A percentile compares a stretch with the other conserved stretches of the same genome.
Conservation (phyloP, 2,888 invertebrate genomes). For the Tetragonisca angustula region DNA sequence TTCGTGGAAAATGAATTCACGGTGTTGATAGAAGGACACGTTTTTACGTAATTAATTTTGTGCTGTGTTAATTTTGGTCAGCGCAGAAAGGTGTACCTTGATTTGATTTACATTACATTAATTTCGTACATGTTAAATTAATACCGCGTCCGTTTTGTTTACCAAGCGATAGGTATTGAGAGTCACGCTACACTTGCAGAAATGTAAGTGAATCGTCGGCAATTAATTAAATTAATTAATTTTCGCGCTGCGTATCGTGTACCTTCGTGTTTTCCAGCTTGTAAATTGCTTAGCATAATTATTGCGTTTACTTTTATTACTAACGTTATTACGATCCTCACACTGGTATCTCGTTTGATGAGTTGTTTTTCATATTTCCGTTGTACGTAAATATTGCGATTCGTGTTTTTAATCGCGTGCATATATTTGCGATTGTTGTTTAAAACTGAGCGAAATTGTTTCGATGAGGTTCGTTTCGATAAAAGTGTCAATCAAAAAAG, state of each 20-base stretch:
- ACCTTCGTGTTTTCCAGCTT: neutral
- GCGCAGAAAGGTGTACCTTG: neutral
- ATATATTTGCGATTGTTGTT: neutral
- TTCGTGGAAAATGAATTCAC: too few species aligned
- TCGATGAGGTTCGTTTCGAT: neutral
- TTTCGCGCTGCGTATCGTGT: neutral
- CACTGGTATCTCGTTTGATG: neutral
- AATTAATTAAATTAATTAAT: slow-evolving; percentile 24
- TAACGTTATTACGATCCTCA: neutral
- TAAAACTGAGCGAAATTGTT: too few species aligned
- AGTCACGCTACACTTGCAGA: neutral
- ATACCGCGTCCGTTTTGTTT: neutral
- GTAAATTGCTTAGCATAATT: neutral
- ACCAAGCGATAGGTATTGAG: too few species aligned
- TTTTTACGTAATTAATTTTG: too few species aligned
- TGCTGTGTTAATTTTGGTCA: neutral
- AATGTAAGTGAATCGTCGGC: neutral
- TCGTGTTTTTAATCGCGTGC: too few species aligned
- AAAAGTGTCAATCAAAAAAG: neutral
- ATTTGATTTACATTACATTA: slow-evolving; percentile 8
- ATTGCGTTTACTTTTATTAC: neutral
- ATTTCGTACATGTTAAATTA: slow-evolving; percentile 8
- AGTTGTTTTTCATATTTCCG: neutral
- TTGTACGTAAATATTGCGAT: too few species aligned
- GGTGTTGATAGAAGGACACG: too few species aligned